Evolutionary conservation across 2,888 invertebrate species (phyloP), one percentile per base, ranked within the genome.

Genomic region (Morpho helenor): DNA sequence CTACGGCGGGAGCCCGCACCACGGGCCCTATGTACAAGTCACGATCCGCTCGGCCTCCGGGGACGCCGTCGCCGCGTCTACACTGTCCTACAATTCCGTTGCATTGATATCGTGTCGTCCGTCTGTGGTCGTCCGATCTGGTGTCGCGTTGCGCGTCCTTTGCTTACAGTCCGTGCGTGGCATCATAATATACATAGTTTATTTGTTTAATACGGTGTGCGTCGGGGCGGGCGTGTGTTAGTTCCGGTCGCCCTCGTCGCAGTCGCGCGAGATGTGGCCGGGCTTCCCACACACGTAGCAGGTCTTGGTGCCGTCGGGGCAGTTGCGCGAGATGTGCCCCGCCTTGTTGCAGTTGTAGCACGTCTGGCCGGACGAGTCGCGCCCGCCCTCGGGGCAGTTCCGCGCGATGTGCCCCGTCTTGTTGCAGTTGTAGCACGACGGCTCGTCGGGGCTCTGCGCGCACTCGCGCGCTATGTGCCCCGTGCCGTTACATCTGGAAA

Each of bases 301-400:
- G 73, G 95, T 96, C 92, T 96, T 96, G 77, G 93, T 96, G 94
- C 93, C 93, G 83, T 96, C 96, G 68, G 96, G 96, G 91, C 96
- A 96, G 89, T 94, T 94, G 84, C 95, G 94, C 57, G 95, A 96
- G 85, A 98, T 96, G 92, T 98, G 98, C 68, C 97, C 98, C 68
- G 96, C 94, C 92, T 96, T 96, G 92, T 96, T 96, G 93, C 98
- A 98, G 91, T 96, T 97, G 93, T 98, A 98, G 93, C 98, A 98
- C 54, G 95, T 95, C 77, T 93, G 92, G 83, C 93, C 93, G 75
- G 93, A 93, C 87, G 94, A 93, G 77, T 92, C 93, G 77, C 92
- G 92, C 67, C 92, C 93, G 72, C 93, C 93, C 84, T 96, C 96
- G 59, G 96, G 96, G 91, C 96, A 96, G 89, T 94, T 95, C 78